phyloP scores from a whole-genome alignment of 2,888 invertebrate genomes.

The Lomographa bimaculata region DNA sequence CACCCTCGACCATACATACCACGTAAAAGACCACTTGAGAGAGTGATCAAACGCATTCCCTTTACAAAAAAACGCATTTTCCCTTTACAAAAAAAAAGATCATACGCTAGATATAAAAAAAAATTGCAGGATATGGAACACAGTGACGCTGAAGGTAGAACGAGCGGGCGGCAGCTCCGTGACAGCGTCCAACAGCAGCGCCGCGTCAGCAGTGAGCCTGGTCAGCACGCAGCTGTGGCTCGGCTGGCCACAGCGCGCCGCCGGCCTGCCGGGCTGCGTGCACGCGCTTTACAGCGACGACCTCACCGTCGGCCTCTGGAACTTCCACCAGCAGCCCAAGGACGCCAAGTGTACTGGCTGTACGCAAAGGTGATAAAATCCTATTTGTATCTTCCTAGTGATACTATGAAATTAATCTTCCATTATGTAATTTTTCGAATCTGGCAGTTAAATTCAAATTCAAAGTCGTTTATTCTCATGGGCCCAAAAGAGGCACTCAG shows the following conservation, averaged over 20 bases:
- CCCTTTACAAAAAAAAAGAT: no score
- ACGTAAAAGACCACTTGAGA: no score
- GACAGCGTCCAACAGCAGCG: constrained; percentile 52
- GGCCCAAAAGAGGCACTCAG: no score
- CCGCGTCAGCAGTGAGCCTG: constrained; percentile 48
- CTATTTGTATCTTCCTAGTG: not conserved
- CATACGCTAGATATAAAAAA: no score
- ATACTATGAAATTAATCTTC: no score
- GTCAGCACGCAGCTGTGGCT: constrained; percentile 60
- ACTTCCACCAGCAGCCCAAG: constrained; percentile 88
- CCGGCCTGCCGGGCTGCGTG: constrained; percentile 89
- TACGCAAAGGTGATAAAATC: constrained; percentile 89
- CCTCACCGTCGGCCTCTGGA: constrained; percentile 93
- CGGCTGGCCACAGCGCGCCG: constrained; percentile 55
- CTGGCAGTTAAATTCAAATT: no score
- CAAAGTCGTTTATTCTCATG: no score
- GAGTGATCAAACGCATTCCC: no score
- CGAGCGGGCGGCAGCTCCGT: constrained; percentile 51
- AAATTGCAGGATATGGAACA: constrained; percentile 83
- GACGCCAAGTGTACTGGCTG: constrained; percentile 89
- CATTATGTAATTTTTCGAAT: no score
- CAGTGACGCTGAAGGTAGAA: constrained; percentile 87
- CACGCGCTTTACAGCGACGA: constrained; percentile 92
- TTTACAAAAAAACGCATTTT: no score
- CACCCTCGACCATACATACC: no score